Evolutionary conservation across 1,140 invertebrate species (phyloP), one percentile per base, ranked within the genome.

Genomic region (Zaprionus camerounensis): DNA sequence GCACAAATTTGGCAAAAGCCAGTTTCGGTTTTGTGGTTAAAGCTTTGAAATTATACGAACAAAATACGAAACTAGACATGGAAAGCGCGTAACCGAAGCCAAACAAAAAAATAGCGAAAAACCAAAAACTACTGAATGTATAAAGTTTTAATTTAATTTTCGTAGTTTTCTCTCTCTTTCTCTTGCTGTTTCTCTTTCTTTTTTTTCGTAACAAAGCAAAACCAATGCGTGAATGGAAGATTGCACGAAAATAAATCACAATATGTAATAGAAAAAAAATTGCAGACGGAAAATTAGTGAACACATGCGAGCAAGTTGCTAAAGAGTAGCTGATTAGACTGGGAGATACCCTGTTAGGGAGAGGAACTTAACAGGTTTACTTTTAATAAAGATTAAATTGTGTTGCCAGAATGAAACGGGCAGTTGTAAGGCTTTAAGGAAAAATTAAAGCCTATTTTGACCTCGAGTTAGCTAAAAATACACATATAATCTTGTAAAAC

Each of bases 1-100:
- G 80, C 73, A 74, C 76, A 74, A 77, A 84, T 82, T 80, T 80
- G 81, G 77, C 77, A 80, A 80, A 80, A 82, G 66, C 77, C 17
- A 79, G 73, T 78, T 74, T 78, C 49, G 31, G 20, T 22, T 51
- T 69, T 77, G 67, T 53, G 46, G 68, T 44, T 71, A 13, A 20
- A 41, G 73, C 24, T 38, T 46, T 46, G 7, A 46, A 46, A 46
- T 46, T 11, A 20, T 46, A 46, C 41, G n/a, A 9, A 41, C 9
- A 34, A n/a, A n/a, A 41, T n/a, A n/a, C 38, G 38, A n/a, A 46
- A 17, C 44, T 7, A 51, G 56, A 71, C 57, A 74, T 78, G 78
- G 71, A 83, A 83, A 85, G 71, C 74, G 70, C 67, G 64, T 82
- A 82, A 73, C 66, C 67, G 46, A 34, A 66, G 31, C 28, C 20